Conservation (phyloP, 2,113 vertebrate species). For the Ptychochromis oligacanthus region DNA sequence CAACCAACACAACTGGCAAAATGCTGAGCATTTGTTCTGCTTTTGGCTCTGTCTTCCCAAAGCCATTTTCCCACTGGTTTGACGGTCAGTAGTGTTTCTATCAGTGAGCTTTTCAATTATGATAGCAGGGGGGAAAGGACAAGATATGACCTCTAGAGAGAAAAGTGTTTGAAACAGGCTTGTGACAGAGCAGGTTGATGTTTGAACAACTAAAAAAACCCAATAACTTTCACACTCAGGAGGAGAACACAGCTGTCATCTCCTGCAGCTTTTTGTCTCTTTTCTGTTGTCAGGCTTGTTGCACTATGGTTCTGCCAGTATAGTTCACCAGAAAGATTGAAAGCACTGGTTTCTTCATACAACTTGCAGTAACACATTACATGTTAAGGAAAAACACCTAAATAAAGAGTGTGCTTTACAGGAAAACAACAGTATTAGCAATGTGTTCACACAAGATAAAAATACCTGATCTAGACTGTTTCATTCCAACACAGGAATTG, state of each 20-base stretch:
- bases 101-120: conserved; percentile 40
- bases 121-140: conserved; percentile 38
- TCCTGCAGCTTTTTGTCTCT: neutral
- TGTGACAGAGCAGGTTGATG: conserved; percentile 26
- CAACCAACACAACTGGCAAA: conserved; percentile 36
- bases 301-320: neutral
- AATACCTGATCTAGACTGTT: neutral
- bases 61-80: conserved; percentile 36
- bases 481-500: neutral
- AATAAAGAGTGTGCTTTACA: neutral
- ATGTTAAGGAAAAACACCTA: neutral
- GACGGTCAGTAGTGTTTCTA: conserved; percentile 45
- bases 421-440: neutral
- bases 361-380: neutral
- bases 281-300: neutral
- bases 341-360: neutral
- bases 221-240: conserved; percentile 24
- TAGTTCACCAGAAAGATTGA: neutral
- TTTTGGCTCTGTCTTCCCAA: conserved; percentile 45
- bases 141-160: conserved; percentile 46
- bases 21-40: conserved; percentile 43
- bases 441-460: neutral
- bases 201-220: conserved; percentile 33
- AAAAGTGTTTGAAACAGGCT: conserved; percentile 8
- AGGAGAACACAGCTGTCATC: conserved; percentile 12